These are phyloP conservation scores for Heterocephalus glaber DNA, from an alignment of 2,113 vertebrate species.

Conservation along the genomic window DNA sequence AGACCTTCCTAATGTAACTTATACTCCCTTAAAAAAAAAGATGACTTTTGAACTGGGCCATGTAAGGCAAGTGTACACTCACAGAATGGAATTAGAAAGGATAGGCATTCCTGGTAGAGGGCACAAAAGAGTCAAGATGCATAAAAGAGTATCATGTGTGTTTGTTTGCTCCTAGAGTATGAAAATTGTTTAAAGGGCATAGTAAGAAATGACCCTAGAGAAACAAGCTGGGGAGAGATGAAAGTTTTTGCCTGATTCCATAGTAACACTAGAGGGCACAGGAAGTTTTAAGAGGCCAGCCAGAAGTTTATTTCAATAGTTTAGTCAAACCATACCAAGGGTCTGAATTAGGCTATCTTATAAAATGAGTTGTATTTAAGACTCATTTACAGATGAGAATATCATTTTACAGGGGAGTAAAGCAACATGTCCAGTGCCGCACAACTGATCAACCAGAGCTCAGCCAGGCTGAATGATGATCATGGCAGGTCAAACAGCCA, in stretches of 20 bases:
- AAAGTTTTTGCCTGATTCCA: background rate
- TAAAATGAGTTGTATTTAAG: background rate
- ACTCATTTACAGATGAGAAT: background rate
- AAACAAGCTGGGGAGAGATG: background rate
- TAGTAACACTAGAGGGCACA: background rate
- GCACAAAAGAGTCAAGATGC: background rate
- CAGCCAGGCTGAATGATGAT: too few species aligned
- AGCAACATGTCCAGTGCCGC: background rate
- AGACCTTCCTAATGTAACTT: background rate
- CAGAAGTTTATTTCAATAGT: background rate
- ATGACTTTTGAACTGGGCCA: slow-evolving; percentile 3
- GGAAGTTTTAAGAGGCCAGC: background rate
- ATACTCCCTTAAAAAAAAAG: background rate
- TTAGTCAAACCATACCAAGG: background rate
- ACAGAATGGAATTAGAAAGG: background rate
- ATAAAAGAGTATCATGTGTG: background rate
- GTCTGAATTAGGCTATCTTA: background rate
- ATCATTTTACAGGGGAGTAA: background rate
- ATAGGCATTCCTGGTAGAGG: background rate
- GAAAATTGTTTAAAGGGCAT: background rate
- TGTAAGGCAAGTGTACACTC: background rate
- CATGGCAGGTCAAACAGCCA: accelerated
- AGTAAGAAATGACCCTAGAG: background rate
- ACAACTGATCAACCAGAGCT: background rate
- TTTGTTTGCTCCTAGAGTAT: background rate